phyloP scores from a whole-genome alignment of 2,888 invertebrate species.

The Eilema caniola region DNA sequence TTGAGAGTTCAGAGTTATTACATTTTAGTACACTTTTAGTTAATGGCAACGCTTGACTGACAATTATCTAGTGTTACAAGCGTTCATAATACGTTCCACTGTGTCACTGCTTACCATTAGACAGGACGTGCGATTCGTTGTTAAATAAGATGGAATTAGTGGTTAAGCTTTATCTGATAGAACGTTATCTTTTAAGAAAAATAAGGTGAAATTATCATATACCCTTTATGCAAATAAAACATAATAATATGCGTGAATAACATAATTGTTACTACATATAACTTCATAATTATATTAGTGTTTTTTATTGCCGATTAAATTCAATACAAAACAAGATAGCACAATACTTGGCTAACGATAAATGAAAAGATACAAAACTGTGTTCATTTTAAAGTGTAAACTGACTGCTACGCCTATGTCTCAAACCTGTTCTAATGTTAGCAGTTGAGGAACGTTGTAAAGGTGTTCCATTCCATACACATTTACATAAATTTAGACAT shows the following conservation, averaged over 20 bases:
- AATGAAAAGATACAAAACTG: constrained; percentile 6
- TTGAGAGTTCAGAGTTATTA: too few species aligned
- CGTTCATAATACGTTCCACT: too few species aligned
- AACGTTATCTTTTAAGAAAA: neutral
- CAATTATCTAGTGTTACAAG: too few species aligned
- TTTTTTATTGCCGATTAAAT: too few species aligned
- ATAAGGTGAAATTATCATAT: neutral
- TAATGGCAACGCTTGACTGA: too few species aligned
- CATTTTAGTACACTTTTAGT: too few species aligned
- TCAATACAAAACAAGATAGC: neutral
- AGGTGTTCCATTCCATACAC: constrained; percentile 28
- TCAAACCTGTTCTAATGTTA: constrained; percentile 39
- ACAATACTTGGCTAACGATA: neutral
- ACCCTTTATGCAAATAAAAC: too few species aligned
- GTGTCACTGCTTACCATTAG: neutral
- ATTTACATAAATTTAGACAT: constrained; percentile 14
- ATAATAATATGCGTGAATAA: too few species aligned
- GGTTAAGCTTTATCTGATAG: neutral
- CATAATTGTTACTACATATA: too few species aligned
- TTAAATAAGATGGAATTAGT: neutral
- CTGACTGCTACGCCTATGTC: constrained; percentile 26
- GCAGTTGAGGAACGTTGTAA: constrained; percentile 21
- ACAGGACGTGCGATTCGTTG: neutral
- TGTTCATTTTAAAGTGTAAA: constrained; percentile 22
- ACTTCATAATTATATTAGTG: too few species aligned